Evolutionary conservation across 37 sponge, comb jelly and placozoan species (phyloP), one percentile per base, ranked within the genome.

Genomic region (Tethya wilhelma): DNA sequence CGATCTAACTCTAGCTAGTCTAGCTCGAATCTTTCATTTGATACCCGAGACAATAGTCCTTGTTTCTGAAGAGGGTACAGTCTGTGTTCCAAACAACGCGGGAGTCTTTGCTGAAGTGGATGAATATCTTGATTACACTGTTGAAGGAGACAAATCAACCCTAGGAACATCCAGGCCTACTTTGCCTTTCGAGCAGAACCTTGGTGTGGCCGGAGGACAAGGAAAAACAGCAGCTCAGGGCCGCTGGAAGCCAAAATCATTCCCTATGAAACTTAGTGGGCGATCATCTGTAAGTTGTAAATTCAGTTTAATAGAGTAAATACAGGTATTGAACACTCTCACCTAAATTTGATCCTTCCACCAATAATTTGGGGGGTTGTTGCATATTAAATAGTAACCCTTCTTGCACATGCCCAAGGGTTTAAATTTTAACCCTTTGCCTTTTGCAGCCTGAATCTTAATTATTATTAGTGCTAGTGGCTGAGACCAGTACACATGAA

Each of bases 81-180:
- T 62, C 22, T 17, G 25, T 7, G 7, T 62, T 62, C 63, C 63
- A 26, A 49, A 11, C 9, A 26, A 62, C 26, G n/a, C n/a, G n/a
- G 63, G 63, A n/a, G 23, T 25, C 26, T 62, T 62, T 25, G 23
- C 19, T 8, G 63, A 62, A 7, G 63, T 62, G 26, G 63, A 62
- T 25, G 7, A 14, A n/a, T 25, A 8, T 26, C 26, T 62, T 25
- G 26, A 7, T 8, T 62, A 26, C 25, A 25, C 63, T 8, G 63
- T 62, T 23, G 63, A 62, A 62, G 63, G 63, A 26, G 63, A 62
- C 63, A 62, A 62, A n/a, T 25, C 26, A 25, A 26, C 63, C 19
- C 7, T 7, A 23, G 22, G 26, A n/a, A n/a, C n/a, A n/a, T n/a
- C 63, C 8, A 26, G 53, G 14, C 14, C 53, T 49, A 49, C n/a